Evolutionary conservation across 2,113 vertebrate species (phyloP), one percentile per base, ranked within the genome.

Genomic region (Nansenia antarctica): DNA sequence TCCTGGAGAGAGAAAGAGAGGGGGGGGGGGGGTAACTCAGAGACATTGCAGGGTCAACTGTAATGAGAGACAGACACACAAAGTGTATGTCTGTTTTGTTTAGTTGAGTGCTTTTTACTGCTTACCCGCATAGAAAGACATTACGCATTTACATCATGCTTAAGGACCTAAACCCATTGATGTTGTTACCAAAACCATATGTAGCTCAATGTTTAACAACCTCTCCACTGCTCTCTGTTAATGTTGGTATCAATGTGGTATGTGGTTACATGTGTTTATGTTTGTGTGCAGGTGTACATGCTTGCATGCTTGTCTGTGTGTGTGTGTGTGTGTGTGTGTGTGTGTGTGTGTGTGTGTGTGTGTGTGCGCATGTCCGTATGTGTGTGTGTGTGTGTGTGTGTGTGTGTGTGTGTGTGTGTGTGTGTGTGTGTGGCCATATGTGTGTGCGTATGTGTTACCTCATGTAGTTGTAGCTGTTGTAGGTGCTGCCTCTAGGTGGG

Each of bases 1-100:
- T 61, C 86, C 95, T 94, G 77, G 60, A 73, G 18, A 8, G 32
- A 12, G 2, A 3, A 37, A 18, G 55, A 42, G 31, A 39, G 42
- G 9, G 57, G 15, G 26, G 15, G 26, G 64, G 35, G 20, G n/a
- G 62, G 61, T 58, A 0, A 62, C 22, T 35, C 0, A 62, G 1
- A 20, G 2, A 75, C 35, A 62, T 4, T 53, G 60, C n/a, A 61
- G 11, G 69, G 57, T 54, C 1, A 47, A 14, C 8, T 8, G 34
- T 15, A 62, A 24, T 32, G n/a, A 42, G 20, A 37, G 18, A n/a
- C 4, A 29, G 54, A 27, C 1, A 52, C 20, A n/a, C 26, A 20
- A 7, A 32, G 18, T n/a, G n/a, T n/a, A n/a, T n/a, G n/a, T n/a
- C n/a, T n/a, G n/a, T n/a, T n/a, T n/a, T n/a, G n/a, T n/a, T n/a